Evolutionary conservation across 2,797 vertebrate genomes (phyloP).

Genomic region (Pyrocephalus nanus): DNA sequence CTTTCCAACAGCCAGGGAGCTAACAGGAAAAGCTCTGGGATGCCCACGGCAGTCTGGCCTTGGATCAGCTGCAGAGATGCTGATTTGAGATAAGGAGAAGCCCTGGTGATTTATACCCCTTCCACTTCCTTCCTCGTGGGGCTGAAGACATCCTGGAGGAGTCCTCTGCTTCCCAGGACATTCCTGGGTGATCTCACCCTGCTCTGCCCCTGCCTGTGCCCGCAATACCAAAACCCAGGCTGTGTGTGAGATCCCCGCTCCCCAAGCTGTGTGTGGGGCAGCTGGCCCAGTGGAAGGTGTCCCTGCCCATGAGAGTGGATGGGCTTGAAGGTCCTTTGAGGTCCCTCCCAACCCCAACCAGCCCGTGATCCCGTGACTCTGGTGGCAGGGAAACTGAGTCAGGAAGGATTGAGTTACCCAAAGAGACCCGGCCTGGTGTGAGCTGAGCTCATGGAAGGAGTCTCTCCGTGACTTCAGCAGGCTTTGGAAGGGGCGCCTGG

Average conservation of each 20-base stretch:
- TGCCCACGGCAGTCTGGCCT: slow-evolving; percentile 43
- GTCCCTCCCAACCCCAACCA: fast-evolving
- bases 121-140: slow-evolving; percentile 42
- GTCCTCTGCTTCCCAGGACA: not conserved
- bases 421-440: not conserved
- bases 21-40: slow-evolving; percentile 29
- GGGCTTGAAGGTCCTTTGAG: fast-evolving
- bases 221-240: not conserved
- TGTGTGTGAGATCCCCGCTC: not conserved
- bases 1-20: slow-evolving; percentile 25
- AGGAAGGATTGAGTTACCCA: not conserved
- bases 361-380: fast-evolving
- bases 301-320: not conserved
- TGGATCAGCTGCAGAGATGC: slow-evolving; percentile 14
- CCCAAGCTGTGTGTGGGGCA: not conserved
- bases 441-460: not conserved
- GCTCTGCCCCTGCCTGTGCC: not conserved
- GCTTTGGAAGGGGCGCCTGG: not conserved
- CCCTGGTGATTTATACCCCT: slow-evolving; percentile 38
- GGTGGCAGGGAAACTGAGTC: not conserved
- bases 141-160: not conserved
- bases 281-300: fast-evolving
- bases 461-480: not conserved
- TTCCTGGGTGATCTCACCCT: slow-evolving; percentile 13
- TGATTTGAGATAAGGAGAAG: not conserved